Conservation (phyloP, 2,888 invertebrate species). For the Pheosia tremula region DNA sequence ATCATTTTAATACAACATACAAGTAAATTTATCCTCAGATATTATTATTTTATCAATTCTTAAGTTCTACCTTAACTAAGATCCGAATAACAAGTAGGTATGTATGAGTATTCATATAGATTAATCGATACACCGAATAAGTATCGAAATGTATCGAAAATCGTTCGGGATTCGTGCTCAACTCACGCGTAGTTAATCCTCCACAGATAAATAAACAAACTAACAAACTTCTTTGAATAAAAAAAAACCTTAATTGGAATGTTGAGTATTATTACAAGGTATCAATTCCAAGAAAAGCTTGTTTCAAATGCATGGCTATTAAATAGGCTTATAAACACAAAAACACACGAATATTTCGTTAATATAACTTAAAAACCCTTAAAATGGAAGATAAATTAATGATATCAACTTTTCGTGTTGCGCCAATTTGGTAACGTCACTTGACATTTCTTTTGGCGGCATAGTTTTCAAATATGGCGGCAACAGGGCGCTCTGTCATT, state of each 20-base stretch:
- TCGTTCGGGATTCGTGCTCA: conserved; percentile 39
- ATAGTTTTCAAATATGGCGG: conserved; percentile 38
- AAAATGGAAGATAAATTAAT: conserved; percentile 39
- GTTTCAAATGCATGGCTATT: conserved; percentile 34
- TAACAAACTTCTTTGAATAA: conserved; percentile 36
- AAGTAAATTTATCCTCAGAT: conserved; percentile 85
- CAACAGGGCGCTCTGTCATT: conserved; percentile 14
- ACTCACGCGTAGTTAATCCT: conserved; percentile 39
- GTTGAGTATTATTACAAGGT: conserved; percentile 35
- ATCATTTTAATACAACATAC: conserved; percentile 85
- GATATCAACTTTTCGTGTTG: conserved; percentile 34
- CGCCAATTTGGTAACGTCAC: conserved; percentile 40
- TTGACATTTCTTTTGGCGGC: conserved; percentile 35
- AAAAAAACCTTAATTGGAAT: conserved; percentile 39
- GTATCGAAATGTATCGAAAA: conserved; percentile 42
- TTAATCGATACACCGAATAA: conserved; percentile 36
- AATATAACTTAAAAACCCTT: conserved; percentile 35
- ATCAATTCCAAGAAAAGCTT: conserved; percentile 45
- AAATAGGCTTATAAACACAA: conserved; percentile 42
- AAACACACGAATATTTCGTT: conserved; percentile 36
- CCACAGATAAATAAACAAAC: conserved; percentile 43
- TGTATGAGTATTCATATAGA: conserved; percentile 55
- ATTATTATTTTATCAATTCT: conserved; percentile 83
- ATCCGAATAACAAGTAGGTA: conserved; percentile 80
- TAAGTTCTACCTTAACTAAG: conserved; percentile 80